Conservation (phyloP, 1,140 invertebrate genomes). For the Hycleus phaleratus region DNA sequence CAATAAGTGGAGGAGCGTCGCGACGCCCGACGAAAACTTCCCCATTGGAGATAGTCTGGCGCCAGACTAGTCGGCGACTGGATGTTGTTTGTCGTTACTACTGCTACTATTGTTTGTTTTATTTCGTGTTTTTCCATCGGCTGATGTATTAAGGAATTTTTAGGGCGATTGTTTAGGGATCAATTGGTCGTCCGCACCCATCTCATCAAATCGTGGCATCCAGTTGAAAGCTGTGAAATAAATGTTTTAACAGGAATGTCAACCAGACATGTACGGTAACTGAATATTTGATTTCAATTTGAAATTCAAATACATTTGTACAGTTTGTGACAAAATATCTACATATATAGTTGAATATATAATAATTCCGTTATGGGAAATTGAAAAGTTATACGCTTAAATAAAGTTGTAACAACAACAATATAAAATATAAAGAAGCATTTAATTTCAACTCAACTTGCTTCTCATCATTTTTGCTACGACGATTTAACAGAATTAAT, state of each 20-base stretch:
- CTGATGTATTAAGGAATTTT: neutral
- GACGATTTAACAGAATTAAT: no score
- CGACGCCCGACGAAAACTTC: no score
- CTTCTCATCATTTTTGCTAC: no score
- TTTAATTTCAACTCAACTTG: no score
- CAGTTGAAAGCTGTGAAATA: conserved; percentile 26
- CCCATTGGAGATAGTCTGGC: no score
- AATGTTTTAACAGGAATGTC: conserved; percentile 32
- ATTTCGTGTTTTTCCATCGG: no score
- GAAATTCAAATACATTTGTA: conserved; percentile 27
- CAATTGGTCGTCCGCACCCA: conserved; percentile 9
- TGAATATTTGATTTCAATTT: conserved; percentile 33
- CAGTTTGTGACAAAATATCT: conserved; percentile 26
- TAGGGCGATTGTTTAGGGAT: conserved; percentile 5
- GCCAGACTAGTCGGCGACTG: no score
- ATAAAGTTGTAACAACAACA: conserved; percentile 28
- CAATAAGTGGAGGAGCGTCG: no score
- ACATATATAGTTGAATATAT: neutral
- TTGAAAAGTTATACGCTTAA: conserved; percentile 32
- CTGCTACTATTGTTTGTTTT: no score
- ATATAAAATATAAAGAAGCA: neutral
- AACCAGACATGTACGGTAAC: conserved; percentile 25
- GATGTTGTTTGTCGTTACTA: no score
- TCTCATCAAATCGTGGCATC: conserved; percentile 15
- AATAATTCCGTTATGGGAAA: conserved; percentile 27